Percentiles rank a stretch among this genome's conserved stretches.
Evolutionary conservation across 2,888 invertebrate genomes (phyloP).

Genomic region (Eustalomyia histrio): DNA sequence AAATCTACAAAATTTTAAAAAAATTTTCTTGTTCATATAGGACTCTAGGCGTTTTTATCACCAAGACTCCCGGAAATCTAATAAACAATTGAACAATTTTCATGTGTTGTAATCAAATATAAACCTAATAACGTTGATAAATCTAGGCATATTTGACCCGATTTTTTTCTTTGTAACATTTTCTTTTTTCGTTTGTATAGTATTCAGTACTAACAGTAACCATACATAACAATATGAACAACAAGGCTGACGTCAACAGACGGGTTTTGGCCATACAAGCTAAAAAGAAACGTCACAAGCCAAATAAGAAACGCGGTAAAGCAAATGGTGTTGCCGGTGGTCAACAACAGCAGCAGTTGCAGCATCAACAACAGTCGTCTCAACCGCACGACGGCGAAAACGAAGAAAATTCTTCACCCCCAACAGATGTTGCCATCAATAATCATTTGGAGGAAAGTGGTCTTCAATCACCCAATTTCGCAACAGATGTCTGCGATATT

Average conservation of each 20-base stretch:
- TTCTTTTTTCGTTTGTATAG: slow-evolving; percentile 43
- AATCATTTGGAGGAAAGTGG: slow-evolving; percentile 56
- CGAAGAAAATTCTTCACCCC: slow-evolving; percentile 69
- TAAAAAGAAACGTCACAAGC: slow-evolving; percentile 94
- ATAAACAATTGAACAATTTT: slow-evolving; percentile 22
- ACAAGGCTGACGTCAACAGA: slow-evolving; percentile 94
- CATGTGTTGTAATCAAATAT: neutral
- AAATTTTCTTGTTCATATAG: slow-evolving; percentile 38
- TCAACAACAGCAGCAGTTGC: slow-evolving; percentile 58
- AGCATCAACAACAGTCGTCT: slow-evolving; percentile 60
- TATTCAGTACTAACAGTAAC: slow-evolving; percentile 34
- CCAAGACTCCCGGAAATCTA: slow-evolving; percentile 40
- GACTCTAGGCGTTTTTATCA: slow-evolving; percentile 39
- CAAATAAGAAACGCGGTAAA: slow-evolving; percentile 91
- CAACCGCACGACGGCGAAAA: slow-evolving; percentile 53
- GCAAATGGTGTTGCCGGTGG: slow-evolving; percentile 80
- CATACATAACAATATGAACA: slow-evolving; percentile 84
- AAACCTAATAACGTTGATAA: neutral
- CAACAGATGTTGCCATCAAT: slow-evolving; percentile 49
- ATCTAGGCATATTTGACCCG: slow-evolving; percentile 55
- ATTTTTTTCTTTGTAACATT: slow-evolving; percentile 40
- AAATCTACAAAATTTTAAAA: slow-evolving; percentile 24
- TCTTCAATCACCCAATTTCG: slow-evolving; percentile 62
- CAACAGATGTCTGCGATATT: slow-evolving; percentile 63
- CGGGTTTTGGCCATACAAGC: slow-evolving; percentile 94